phyloP scores from a whole-genome alignment of 2,797 vertebrate species.

The Stomatorhinus walkeri region DNA sequence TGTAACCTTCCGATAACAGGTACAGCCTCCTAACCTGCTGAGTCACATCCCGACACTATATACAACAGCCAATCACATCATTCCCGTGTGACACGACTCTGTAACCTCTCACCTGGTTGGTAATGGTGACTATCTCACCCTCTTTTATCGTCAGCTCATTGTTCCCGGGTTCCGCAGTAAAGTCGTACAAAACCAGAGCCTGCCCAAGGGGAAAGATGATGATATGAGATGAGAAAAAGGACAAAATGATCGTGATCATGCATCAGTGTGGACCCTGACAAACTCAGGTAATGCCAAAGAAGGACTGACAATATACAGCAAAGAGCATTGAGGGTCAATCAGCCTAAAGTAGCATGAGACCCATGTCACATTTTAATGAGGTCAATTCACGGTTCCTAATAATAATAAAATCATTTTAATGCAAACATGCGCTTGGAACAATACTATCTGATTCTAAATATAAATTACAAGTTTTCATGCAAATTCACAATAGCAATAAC shows the following conservation, averaged over 20 bases:
- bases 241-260: neutral
- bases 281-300: neutral
- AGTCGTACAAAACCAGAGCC: conserved; percentile 83
- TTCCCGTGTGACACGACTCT: neutral
- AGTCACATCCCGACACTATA: neutral
- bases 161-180: conserved; percentile 80
- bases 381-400: neutral
- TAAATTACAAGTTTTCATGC: neutral
- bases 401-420: neutral
- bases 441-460: neutral
- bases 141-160: conserved; percentile 76
- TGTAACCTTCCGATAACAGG: neutral
- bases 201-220: conserved; percentile 32
- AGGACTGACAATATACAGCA: neutral
- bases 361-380: neutral
- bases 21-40: neutral
- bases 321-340: neutral
- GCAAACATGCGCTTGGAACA: neutral
- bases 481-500: neutral
- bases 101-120: conserved; percentile 68
- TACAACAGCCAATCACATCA: neutral
- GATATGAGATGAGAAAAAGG: neutral
- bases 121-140: conserved; percentile 74
- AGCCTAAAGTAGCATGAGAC: neutral
- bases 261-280: neutral